A percentile compares a stretch with the other conserved stretches of the same genome.
Evolutionary conservation across 2,113 vertebrate genomes (phyloP).

Genomic region (Daubentonia madagascariensis): DNA sequence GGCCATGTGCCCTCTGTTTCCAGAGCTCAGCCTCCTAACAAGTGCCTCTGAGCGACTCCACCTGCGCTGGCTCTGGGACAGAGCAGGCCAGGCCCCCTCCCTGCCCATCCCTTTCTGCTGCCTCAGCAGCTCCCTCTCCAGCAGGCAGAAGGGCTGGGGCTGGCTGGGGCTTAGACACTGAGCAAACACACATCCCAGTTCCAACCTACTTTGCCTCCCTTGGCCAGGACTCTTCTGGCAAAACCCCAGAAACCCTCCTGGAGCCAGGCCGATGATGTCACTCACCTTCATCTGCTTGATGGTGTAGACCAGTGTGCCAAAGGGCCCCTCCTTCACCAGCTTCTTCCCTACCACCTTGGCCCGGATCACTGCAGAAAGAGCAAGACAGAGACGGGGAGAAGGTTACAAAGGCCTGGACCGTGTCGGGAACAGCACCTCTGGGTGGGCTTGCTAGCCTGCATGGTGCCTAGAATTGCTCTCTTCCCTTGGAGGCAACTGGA

Average conservation of each 20-base stretch:
- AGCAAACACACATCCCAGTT: neutral
- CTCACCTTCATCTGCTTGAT: conserved; percentile 98
- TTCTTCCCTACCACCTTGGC: conserved; percentile 99
- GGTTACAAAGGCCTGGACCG: neutral
- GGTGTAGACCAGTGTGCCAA: conserved; percentile 95
- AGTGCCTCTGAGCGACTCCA: neutral
- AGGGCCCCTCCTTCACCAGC: conserved; percentile 93
- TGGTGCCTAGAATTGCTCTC: neutral
- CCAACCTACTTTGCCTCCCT: neutral
- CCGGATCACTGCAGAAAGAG: conserved; percentile 91
- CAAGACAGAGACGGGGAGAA: conserved; percentile 41
- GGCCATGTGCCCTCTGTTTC: neutral
- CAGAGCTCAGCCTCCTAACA: neutral
- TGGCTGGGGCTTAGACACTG: neutral
- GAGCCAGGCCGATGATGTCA: neutral
- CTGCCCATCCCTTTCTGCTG: neutral
- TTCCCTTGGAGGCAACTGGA: neutral
- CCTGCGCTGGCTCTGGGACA: neutral
- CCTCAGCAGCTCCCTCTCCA: neutral
- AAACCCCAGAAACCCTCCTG: neutral
- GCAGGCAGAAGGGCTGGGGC: neutral
- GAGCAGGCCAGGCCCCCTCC: neutral
- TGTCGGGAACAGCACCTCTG: neutral
- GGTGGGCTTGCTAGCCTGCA: neutral
- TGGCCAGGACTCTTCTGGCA: neutral